phyloP scores from a whole-genome alignment of 2,113 vertebrate species.

The Taxidea taxus region DNA sequence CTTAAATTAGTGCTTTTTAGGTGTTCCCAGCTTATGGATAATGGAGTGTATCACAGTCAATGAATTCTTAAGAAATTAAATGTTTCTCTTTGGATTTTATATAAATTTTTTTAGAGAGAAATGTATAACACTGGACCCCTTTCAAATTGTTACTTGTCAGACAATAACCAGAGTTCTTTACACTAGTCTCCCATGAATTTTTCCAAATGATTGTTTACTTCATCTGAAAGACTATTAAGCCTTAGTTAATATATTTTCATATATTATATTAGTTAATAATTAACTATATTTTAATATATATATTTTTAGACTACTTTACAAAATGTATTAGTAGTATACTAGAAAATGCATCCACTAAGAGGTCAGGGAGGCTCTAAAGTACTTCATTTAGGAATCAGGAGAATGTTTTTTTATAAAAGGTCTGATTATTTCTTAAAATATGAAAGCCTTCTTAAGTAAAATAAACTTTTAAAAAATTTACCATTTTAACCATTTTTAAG shows the following conservation, averaged over 20 bases:
- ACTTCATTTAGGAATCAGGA: background rate
- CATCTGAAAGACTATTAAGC: background rate
- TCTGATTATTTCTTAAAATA: conserved; percentile 13
- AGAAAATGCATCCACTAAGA: conserved; percentile 5
- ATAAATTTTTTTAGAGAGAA: background rate
- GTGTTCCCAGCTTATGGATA: background rate
- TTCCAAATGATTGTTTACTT: conserved; percentile 20
- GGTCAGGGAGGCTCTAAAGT: background rate
- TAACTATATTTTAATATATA: too few relatives aligned
- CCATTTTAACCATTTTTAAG: background rate
- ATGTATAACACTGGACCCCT: background rate
- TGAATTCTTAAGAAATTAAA: conserved; percentile 8
- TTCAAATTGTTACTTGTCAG: background rate
- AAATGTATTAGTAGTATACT: background rate
- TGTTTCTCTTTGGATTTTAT: conserved; percentile 45
- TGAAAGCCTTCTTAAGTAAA: background rate
- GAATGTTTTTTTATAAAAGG: background rate
- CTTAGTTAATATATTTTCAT: conserved; percentile 21
- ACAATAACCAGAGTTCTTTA: background rate
- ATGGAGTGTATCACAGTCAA: background rate
- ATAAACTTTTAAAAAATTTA: background rate
- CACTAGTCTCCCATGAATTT: background rate
- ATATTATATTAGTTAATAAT: too few relatives aligned
- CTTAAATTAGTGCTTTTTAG: background rate
- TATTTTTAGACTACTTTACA: background rate